Conservation (phyloP, 1,140 invertebrate species). For the Magallana gigas region DNA sequence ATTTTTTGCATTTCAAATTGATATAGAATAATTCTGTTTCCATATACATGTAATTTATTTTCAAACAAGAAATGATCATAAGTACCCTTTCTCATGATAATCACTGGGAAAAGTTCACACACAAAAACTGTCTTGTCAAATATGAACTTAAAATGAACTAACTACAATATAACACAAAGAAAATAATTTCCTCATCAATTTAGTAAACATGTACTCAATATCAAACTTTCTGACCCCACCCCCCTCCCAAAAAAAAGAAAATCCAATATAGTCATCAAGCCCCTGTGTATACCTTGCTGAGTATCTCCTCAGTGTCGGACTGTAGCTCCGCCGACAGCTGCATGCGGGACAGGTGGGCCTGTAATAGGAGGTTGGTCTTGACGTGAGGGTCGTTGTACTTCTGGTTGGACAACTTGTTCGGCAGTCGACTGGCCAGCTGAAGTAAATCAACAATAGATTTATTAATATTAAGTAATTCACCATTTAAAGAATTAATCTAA, state of each 20-base stretch:
- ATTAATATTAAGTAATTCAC: too few species aligned
- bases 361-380: conserved; percentile 96
- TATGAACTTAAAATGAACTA: too few species aligned
- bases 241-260: neutral
- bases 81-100: too few species aligned
- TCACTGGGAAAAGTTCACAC: too few species aligned
- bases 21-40: too few species aligned
- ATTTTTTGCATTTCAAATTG: too few species aligned
- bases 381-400: conserved; percentile 98
- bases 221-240: neutral
- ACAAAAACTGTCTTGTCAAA: too few species aligned
- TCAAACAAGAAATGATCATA: too few species aligned
- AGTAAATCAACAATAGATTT: conserved; percentile 61
- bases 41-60: too few species aligned
- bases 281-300: conserved; percentile 85
- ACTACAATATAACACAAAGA: too few species aligned
- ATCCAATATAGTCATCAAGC: neutral
- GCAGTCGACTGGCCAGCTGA: conserved; percentile 88
- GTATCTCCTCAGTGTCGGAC: conserved; percentile 95
- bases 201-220: neutral
- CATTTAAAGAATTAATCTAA: too few species aligned
- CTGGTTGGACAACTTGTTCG: conserved; percentile 87
- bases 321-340: conserved; percentile 95
- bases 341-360: conserved; percentile 96
- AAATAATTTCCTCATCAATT: too few species aligned